These are phyloP conservation scores for Phalacrocorax aristotelis DNA, from an alignment of 2,113 vertebrate genomes.

Conservation along the genomic window DNA sequence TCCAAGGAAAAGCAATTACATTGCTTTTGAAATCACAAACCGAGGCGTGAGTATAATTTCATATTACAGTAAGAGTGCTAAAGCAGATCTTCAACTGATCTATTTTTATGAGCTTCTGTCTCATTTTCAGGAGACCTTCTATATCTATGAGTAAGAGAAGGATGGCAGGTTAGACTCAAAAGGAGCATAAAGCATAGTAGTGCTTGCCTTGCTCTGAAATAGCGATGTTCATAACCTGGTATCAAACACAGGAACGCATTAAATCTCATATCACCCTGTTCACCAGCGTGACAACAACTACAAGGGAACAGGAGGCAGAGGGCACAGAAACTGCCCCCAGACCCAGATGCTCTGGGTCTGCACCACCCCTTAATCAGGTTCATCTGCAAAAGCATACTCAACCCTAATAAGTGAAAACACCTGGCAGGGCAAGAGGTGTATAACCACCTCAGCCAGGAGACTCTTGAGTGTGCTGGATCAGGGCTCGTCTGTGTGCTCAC, in stretches of 20 bases:
- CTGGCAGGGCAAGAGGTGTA: not conserved
- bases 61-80: not conserved
- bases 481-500: rapidly evolving
- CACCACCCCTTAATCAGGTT: not conserved
- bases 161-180: not conserved
- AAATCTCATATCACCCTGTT: rapidly evolving
- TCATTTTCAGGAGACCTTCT: not conserved
- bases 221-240: rapidly evolving
- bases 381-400: not conserved
- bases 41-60: not conserved
- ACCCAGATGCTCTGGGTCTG: too few species aligned
- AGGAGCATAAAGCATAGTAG: not conserved
- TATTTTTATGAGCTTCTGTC: not conserved
- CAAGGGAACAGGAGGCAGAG: rapidly evolving
- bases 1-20: not conserved
- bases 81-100: not conserved
- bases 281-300: not conserved
- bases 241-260: rapidly evolving
- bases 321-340: not conserved
- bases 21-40: not conserved
- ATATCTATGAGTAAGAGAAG: not conserved
- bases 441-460: rapidly evolving
- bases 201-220: not conserved
- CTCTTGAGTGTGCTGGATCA: rapidly evolving
- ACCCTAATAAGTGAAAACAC: not conserved